phyloP scores from a whole-genome alignment of 2,888 invertebrate species.

The Fissipunctia ypsillon region DNA sequence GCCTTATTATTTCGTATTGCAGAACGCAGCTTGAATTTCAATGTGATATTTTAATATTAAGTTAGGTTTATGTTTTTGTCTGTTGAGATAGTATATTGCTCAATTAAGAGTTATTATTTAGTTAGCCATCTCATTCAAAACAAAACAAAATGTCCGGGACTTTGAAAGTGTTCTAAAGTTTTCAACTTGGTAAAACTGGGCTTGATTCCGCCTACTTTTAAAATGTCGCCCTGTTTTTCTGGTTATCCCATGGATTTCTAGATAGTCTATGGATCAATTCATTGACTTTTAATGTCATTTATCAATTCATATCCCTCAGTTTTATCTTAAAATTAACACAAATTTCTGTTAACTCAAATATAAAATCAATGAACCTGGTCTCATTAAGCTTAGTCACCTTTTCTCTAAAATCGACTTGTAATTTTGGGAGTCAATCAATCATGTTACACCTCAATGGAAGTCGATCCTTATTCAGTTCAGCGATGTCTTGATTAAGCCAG shows the following conservation, averaged over 20 bases:
- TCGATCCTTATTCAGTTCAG: constrained; percentile 23
- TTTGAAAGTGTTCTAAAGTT: not conserved
- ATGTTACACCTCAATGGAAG: constrained; percentile 34
- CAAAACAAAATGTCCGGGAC: not conserved
- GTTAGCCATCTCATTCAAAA: not conserved
- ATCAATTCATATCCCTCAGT: not conserved
- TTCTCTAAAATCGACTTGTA: constrained; percentile 23
- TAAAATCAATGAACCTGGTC: constrained; percentile 22
- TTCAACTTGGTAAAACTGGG: not conserved
- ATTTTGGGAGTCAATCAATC: constrained; percentile 39
- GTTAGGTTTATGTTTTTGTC: constrained; percentile 6
- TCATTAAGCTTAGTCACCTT: not conserved
- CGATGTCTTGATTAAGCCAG: constrained; percentile 45
- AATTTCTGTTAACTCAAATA: constrained; percentile 24
- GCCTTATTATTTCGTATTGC: constrained; percentile 86
- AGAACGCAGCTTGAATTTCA: constrained; percentile 79
- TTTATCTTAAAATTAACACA: not conserved
- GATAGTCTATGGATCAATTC: not conserved
- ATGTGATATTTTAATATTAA: constrained; percentile 57
- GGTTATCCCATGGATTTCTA: no score
- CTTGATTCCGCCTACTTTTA: constrained; percentile 27
- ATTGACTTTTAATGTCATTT: not conserved
- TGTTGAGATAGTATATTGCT: not conserved
- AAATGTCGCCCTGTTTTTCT: not conserved
- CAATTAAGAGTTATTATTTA: not conserved